phyloP scores from a whole-genome alignment of 2,888 invertebrate species.

The Germaria angustata region DNA sequence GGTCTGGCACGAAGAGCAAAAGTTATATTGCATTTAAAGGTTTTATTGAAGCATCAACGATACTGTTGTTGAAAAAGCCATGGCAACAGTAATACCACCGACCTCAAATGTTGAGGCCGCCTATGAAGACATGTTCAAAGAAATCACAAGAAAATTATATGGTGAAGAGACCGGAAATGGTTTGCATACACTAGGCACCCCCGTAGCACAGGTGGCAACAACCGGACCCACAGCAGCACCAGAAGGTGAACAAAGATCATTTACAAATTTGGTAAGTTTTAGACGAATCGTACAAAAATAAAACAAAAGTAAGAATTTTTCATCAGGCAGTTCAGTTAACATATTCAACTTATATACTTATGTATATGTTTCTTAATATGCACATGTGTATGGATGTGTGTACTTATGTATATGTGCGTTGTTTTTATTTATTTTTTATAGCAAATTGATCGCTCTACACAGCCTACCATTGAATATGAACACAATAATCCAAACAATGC shows the following conservation, averaged over 20 bases:
- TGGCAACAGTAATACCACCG: conserved; percentile 80
- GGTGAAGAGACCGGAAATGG: conserved; percentile 86
- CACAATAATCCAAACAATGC: conserved; percentile 71
- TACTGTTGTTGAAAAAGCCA: conserved; percentile 70
- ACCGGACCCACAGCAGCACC: conserved; percentile 80
- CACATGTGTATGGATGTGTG: background rate
- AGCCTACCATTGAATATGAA: conserved; percentile 80
- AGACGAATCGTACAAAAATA: background rate
- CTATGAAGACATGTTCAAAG: conserved; percentile 85
- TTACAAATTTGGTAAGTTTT: conserved; percentile 79
- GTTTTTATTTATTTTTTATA: conserved; percentile 61
- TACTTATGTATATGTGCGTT: conserved; percentile 5
- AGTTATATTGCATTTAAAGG: conserved; percentile 56
- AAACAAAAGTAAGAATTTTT: background rate
- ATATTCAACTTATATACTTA: too few species aligned
- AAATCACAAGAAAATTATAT: conserved; percentile 94
- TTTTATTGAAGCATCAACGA: conserved; percentile 61
- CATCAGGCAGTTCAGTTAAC: too few species aligned
- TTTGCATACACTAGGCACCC: conserved; percentile 80
- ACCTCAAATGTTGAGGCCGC: conserved; percentile 80
- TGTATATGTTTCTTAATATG: too few species aligned
- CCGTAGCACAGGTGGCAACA: conserved; percentile 80
- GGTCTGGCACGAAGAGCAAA: conserved; percentile 49
- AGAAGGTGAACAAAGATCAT: conserved; percentile 79
- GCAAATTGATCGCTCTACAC: conserved; percentile 79